phyloP scores from a whole-genome alignment of 2,797 vertebrate genomes.

The Leontopithecus rosalia region DNA sequence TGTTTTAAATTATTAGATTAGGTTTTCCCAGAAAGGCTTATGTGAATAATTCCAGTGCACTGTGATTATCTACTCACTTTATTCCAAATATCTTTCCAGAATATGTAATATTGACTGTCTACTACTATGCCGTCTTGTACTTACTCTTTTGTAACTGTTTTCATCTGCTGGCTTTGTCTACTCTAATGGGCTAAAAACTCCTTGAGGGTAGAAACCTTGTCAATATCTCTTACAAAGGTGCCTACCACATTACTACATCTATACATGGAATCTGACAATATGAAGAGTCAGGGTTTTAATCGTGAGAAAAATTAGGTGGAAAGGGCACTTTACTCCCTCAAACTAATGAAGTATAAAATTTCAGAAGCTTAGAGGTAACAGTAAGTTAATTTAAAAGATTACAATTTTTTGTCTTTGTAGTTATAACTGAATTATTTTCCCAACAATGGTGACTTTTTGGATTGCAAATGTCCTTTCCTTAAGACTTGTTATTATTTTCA shows the following conservation, averaged over 20 bases:
- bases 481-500: conserved; percentile 30
- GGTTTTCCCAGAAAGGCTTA: background rate
- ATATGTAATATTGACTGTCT: background rate
- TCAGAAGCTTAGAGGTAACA: conserved; percentile 33
- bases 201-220: background rate
- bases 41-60: background rate
- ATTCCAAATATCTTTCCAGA: background rate
- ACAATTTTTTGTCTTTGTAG: background rate
- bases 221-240: background rate
- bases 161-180: background rate
- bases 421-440: conserved; percentile 29
- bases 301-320: background rate
- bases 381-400: conserved; percentile 14
- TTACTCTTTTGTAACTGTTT: background rate
- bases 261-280: background rate
- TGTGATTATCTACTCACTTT: background rate
- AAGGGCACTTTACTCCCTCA: background rate
- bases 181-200: background rate
- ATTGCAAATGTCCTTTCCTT: conserved; percentile 36
- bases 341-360: conserved; percentile 37
- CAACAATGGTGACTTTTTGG: background rate
- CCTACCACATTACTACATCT: background rate
- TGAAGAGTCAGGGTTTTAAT: conserved; percentile 10
- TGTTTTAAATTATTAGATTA: conserved; percentile 16
- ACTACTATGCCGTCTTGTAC: background rate